Evolutionary conservation across 2,888 invertebrate species (phyloP), one percentile per base, ranked within the genome.

Genomic region (Falcaria lacertinaria): DNA sequence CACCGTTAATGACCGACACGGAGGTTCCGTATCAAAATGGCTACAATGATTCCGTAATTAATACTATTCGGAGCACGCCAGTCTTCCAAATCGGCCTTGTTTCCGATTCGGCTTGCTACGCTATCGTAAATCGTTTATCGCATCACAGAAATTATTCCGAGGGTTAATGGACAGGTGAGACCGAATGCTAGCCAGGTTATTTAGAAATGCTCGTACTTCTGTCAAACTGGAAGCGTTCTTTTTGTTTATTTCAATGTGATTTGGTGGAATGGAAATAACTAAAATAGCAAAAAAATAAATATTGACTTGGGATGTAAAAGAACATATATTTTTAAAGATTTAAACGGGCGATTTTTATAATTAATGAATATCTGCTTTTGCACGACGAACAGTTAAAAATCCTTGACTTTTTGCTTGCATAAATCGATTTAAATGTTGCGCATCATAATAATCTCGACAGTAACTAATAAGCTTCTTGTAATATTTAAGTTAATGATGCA

Each of bases 111-210:
- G 62, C 52, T 64, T 75, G 80, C 76, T 74, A 63, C 63, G 69
- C 68, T 71, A 69, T 75, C 71, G 75, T 82, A 80, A 84, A 87
- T 85, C 80, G 79, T 80, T 87, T 82, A 80, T 74, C 80, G 78
- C 73, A 67, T 66, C 62, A 65, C 54, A 58, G 58, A 64, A 67
- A 73, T 69, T 69, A 71, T 69, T 67, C 52, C 52, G 62, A 65
- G 69, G 74, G 70, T 74, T 77, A 75, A 80, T 71, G 68, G 72
- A 65, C 80, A 74, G 80, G 69, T 74, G 80, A 68, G 67, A 78
- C 61, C 64, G 60, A 66, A 84, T 60, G 62, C 57, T 70, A 54
- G 54, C 65, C 81, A 85, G 82, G 74, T 69, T 63, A 57, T 52
- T 56, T 41, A 25, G 16, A 34, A 47, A 52, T 48, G n/a, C n/a